Base-by-base conservation (phyloP, 2,888 invertebrate species). In the Papilio demoleus region DNA sequence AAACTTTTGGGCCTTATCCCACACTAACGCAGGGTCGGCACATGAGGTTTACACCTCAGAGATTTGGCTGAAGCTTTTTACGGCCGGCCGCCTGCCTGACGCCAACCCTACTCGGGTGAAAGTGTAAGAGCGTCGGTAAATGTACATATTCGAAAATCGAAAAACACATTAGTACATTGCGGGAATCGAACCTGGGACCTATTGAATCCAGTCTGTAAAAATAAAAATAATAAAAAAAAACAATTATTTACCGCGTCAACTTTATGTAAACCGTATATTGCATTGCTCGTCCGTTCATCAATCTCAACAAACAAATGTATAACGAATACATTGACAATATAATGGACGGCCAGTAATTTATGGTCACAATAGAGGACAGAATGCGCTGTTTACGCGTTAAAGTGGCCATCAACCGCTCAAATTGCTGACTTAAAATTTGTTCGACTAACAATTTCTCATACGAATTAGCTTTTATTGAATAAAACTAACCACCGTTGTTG, bases 321-420 rank as follows among this genome's bases (percentile, higher is more conserved):
- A 63, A 63, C 34, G 63, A n/a, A 63, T 47, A 62, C 34, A 47
- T 63, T 63, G 63, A 63, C 63, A 22, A 50, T 63, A 63, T 63
- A 63, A 63, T 63, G 63, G 63, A 34, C 6, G 14, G 14, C 8
- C 22, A 36, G 63, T 50, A 47, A 63, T 63, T 63, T 63, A 50
- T 63, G 14, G 45, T 34, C n/a, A 27, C 63, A 63, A 63, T 50
- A 63, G 31, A 12, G 47, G 34, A 19, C 63, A 34, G 31, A 36
- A 36, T 61, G 42, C 42, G 24, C 60, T 61, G 5, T 61, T 42
- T 42, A 31, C 50, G 36, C 19, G 19, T 36, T 36, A 22, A 45
- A 63, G 47, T 22, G 36, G 8, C 63, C 63, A 63, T 63, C 63
- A 63, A 36, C 14, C 63, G 34, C 19, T 34, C 36, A 50, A 50